Base-by-base conservation (phyloP, 1,140 invertebrate genomes). In the Phthorimaea operculella region DNA sequence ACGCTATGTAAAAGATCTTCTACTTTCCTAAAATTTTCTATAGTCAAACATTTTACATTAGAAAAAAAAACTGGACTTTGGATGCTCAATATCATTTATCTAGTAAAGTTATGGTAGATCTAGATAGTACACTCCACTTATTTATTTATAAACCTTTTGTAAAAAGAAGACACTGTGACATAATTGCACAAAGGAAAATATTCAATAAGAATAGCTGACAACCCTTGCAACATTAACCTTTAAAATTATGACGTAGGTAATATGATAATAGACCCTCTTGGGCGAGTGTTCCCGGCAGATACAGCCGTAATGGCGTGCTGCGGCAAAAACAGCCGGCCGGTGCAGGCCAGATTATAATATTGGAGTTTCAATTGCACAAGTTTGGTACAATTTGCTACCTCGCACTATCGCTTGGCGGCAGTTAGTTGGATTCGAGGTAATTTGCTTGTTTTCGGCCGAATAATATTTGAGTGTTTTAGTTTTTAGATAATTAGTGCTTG, bases 311-410 rank as follows among this genome's bases (percentile, higher is more conserved):
- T 72, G 70, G 36, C 60, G 53, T 52, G 57, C 52, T 66, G 69
- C 59, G 66, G 71, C 71, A 78, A 79, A 79, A 82, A 82, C 79
- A 72, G 68, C 59, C 70, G 63, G 14, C 62, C 60, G 62, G 58
- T 75, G 74, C 66, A 74, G 68, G 71, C 72, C 70, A 80, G 74
- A 82, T 82, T 82, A 82, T 82, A 77, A 76, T 76, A 73, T 74
- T 68, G 68, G 74, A 80, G 76, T 82, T 79, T 77, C 74, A 79
- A 79, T 79, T 80, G 77, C 79, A 76, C 64, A 82, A 82, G 74
- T 79, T 28, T 82, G 69, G 71, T 71, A 72, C 68, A 75, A 76
- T 79, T 79, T 77, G 67, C 68, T 70, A 71, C 65, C 73, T 74
- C 70, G 64, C 74, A 77, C 79, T 73, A 79, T 78, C 72, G 62